These are phyloP conservation scores for Pseudotriccus pelzelni DNA, from an alignment of 2,797 vertebrate species.

Conservation along the genomic window DNA sequence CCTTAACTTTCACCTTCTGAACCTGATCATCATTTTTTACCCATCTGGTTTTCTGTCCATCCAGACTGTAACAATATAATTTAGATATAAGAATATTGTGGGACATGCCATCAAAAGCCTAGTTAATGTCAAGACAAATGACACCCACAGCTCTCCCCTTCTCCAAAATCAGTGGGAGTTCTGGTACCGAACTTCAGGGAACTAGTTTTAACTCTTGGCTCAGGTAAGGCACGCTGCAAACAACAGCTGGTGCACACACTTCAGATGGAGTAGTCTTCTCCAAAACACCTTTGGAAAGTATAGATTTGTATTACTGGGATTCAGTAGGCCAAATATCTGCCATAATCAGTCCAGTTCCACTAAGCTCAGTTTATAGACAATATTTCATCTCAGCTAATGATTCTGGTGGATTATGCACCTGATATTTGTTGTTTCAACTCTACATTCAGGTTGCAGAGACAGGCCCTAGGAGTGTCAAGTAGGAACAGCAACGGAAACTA, in stretches of 20 bases:
- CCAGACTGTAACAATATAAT: not conserved
- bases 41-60: not conserved
- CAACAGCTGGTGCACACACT: not conserved
- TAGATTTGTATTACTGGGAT: not conserved
- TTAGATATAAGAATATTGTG: not conserved
- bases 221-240: not conserved
- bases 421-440: not conserved
- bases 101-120: not conserved
- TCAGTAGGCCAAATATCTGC: not conserved
- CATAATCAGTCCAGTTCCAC: not conserved
- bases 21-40: not conserved
- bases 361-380: not conserved
- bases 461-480: not conserved
- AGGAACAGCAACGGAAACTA: not conserved
- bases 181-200: not conserved
- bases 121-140: not conserved
- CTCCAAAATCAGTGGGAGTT: not conserved
- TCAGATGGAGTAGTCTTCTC: not conserved
- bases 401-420: not conserved
- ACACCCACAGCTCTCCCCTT: not conserved
- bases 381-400: not conserved
- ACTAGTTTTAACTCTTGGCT: not conserved
- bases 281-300: not conserved
- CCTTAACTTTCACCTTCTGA: not conserved
- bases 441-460: rapidly evolving